Conservation (phyloP, 2,888 invertebrate species). For the Myopa tessellatipennis region DNA sequence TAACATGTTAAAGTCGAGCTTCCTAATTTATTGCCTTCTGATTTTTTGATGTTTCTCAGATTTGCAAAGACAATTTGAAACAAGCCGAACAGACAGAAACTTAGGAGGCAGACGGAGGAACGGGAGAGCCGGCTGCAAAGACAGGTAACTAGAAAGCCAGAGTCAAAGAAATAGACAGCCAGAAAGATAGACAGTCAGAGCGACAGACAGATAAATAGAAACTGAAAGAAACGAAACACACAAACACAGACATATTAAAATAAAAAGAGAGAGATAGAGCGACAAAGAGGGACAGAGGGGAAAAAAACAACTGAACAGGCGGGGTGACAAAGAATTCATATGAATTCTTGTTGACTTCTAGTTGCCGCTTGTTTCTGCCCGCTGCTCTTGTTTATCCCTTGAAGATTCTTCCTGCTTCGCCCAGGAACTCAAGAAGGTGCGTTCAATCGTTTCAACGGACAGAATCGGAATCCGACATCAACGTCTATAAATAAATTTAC, state of each 20-base stretch:
- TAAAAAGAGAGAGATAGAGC: no score
- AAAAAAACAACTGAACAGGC: no score
- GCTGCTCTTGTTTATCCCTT: conserved; percentile 50
- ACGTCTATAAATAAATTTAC: conserved; percentile 35
- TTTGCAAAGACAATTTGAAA: conserved; percentile 31
- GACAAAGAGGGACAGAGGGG: no score
- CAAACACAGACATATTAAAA: not conserved
- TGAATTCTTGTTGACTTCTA: conserved; percentile 24
- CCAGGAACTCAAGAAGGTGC: conserved; percentile 18
- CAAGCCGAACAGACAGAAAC: not conserved
- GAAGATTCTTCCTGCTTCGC: conserved; percentile 40
- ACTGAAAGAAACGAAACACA: no score
- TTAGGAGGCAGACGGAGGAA: not conserved
- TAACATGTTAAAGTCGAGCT: conserved; percentile 34
- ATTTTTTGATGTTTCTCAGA: conserved; percentile 48
- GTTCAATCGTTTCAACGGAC: not conserved
- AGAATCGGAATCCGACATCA: conserved; percentile 19
- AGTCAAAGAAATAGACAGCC: not conserved
- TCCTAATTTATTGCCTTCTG: conserved; percentile 59
- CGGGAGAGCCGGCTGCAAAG: not conserved
- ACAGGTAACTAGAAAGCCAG: not conserved
- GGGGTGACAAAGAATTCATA: conserved; percentile 4
- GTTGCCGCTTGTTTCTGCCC: conserved; percentile 28
- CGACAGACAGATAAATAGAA: no score
- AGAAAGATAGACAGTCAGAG: no score